Evolutionary conservation across 1,140 invertebrate genomes (phyloP), one percentile per base, ranked within the genome.

Genomic region (Caenorhabditis brenneri): DNA sequence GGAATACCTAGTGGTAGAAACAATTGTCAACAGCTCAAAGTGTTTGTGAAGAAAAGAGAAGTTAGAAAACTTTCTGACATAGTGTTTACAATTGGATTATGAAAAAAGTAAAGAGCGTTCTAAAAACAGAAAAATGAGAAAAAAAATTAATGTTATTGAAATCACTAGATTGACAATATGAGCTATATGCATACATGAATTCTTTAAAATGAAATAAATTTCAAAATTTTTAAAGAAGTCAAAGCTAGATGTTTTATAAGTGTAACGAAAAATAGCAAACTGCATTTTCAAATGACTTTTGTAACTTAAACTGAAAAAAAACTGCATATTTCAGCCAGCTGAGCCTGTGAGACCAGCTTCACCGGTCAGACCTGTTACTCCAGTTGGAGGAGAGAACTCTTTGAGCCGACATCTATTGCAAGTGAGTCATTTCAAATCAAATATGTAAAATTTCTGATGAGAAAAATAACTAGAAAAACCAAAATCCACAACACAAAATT

Each of bases 321-420:
- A 12, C 16, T 6, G 31, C 16, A 33, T 3, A 31, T 82, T 86
- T 49, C 81, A 86, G 85, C 85, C 85, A 22, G 31, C 49, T 15
- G 85, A 86, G 29, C 85, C 85, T 15, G 83, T 86, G 1, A 79
- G 82, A 51, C 85, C 85, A 22, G 85, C 78, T 19, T 79, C 85
- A 0, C 85, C 85, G 15, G 81, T 86, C 48, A 19, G 39, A 58
- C 85, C 85, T 12, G 83, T 86, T 15, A 74, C 60, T 16, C 84
- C 84, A 29, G 80, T 85, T 1, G 84, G 80, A 24, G 51, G 39
- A 22, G 80, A 58, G n/a, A 36, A 81, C n/a, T 46, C 31, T 4
- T 24, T 74, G n/a, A 74, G 65, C n/a, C 65, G 65, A 1, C 65
- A 74, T 36, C 46, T 74, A 36, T n/a, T 74, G 6, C 65, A 74